Conservation (phyloP, 2,888 invertebrate genomes). For the Caenorhabditis sp. region DNA sequence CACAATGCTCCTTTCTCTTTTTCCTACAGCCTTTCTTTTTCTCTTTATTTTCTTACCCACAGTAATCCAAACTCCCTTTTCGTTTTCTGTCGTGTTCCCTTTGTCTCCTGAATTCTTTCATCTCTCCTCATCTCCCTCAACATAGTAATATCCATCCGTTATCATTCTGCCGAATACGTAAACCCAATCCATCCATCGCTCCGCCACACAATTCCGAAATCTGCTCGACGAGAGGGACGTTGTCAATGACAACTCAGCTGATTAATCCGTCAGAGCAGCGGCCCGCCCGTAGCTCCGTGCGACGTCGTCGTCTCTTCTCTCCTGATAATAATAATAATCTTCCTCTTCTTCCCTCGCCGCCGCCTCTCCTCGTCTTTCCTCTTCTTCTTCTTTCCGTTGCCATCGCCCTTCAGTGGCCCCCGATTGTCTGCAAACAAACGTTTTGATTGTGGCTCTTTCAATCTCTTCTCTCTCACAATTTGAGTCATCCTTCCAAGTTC, state of each 20-base stretch:
- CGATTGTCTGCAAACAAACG: conserved; percentile 15
- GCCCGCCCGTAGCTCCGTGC: not conserved
- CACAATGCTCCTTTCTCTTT: not conserved
- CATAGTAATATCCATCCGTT: too few species aligned
- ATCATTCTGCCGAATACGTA: too few species aligned
- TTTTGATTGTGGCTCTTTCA: not conserved
- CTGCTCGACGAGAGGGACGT: conserved; percentile 8
- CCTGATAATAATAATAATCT: conserved; percentile 23
- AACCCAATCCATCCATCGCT: not conserved
- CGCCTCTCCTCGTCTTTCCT: not conserved
- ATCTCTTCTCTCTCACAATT: not conserved
- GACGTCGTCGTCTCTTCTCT: conserved; percentile 22
- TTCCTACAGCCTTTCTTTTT: too few species aligned
- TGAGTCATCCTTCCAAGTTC: conserved; percentile 13
- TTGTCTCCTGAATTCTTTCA: not conserved
- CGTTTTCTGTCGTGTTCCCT: not conserved
- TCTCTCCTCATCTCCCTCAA: too few species aligned
- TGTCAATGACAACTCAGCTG: conserved; percentile 56
- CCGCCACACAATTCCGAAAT: not conserved
- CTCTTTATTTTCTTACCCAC: conserved; percentile 25
- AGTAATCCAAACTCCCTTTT: conserved; percentile 40
- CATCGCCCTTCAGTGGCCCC: not conserved
- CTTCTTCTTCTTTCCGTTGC: conserved; percentile 5
- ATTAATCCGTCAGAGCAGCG: conserved; percentile 38
- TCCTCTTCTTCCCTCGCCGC: conserved; percentile 1